These are phyloP conservation scores for Marisa cornuarietis DNA, from an alignment of 1,140 invertebrate species.

Conservation along the genomic window DNA sequence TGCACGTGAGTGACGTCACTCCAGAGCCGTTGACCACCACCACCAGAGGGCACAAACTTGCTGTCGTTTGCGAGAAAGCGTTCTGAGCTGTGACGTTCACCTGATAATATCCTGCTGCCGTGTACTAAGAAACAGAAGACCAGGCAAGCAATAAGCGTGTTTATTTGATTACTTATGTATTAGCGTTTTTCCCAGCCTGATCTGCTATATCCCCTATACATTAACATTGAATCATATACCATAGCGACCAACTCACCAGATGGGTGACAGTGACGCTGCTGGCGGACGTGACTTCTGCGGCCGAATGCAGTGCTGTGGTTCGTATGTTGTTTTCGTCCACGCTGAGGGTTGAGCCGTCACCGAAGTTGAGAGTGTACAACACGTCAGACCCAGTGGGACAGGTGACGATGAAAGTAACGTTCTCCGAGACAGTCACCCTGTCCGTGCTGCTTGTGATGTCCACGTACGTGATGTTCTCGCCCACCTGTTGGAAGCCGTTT, in stretches of 20 bases:
- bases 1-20: constrained; percentile 6
- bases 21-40: constrained; percentile 37
- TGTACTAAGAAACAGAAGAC: constrained; percentile 28
- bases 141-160: too few relatives aligned
- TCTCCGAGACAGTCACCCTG: constrained; percentile 33
- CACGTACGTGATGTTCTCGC: constrained; percentile 57
- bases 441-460: constrained; percentile 50
- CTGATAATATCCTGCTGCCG: constrained; percentile 36
- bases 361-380: constrained; percentile 52
- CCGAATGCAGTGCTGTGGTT: constrained; percentile 15
- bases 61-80: constrained; percentile 41
- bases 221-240: too few relatives aligned
- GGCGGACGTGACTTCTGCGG: constrained; percentile 7
- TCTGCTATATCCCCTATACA: too few relatives aligned
- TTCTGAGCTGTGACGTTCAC: constrained; percentile 50
- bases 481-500: constrained; percentile 50
- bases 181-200: too few relatives aligned
- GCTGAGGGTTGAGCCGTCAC: constrained; percentile 46
- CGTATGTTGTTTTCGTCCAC: constrained; percentile 7
- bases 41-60: constrained; percentile 51
- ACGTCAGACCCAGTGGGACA: constrained; percentile 56
- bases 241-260: constrained; percentile 10
- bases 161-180: too few relatives aligned
- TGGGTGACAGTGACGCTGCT: constrained; percentile 44
- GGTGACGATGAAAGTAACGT: constrained; percentile 38